A percentile compares a stretch with the other conserved stretches of the same genome.
phyloP scores from a whole-genome alignment of 2,113 vertebrate genomes.

The Pogonocichla stellata region DNA sequence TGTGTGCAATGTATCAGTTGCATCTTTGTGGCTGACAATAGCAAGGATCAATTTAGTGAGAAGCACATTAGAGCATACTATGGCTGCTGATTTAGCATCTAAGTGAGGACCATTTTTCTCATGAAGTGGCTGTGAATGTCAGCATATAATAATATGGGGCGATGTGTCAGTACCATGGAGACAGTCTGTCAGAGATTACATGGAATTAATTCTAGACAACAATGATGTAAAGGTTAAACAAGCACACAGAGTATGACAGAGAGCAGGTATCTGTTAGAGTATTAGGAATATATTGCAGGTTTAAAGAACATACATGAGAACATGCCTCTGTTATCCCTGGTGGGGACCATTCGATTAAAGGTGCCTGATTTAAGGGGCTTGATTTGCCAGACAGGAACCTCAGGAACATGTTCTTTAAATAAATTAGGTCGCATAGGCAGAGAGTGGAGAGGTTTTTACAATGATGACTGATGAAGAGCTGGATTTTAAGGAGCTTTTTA shows the following conservation, averaged over 20 bases:
- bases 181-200: background rate
- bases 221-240: background rate
- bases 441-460: background rate
- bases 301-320: background rate
- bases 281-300: background rate
- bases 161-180: background rate
- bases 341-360: background rate
- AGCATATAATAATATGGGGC: background rate
- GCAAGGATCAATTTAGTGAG: background rate
- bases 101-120: background rate
- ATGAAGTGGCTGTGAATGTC: background rate
- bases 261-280: background rate
- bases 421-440: background rate
- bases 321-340: fast-evolving
- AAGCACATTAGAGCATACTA: background rate
- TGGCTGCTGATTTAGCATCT: background rate
- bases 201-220: background rate
- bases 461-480: background rate
- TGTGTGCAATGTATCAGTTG: background rate
- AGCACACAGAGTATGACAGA: background rate
- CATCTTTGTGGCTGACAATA: background rate
- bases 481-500: background rate
- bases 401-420: background rate
- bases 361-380: background rate
- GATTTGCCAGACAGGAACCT: background rate